A percentile compares a stretch with the other conserved stretches of the same genome.
Evolutionary conservation across 2,797 vertebrate species (phyloP).

Genomic region (Alca torda): DNA sequence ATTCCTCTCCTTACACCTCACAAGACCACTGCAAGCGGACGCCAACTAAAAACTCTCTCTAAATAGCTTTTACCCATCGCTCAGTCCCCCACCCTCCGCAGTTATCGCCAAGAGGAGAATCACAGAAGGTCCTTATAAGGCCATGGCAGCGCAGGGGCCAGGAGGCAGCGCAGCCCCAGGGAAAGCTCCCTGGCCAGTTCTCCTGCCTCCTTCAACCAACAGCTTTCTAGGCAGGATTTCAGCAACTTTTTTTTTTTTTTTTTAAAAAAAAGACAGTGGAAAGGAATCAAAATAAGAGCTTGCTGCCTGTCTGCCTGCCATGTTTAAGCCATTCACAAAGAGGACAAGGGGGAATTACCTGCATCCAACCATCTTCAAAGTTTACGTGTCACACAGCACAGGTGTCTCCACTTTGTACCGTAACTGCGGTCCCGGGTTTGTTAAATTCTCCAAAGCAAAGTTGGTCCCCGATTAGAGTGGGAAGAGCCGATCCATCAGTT

Average conservation of each 20-base stretch:
- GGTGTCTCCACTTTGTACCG: background rate
- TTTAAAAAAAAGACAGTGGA: background rate
- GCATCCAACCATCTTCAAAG: background rate
- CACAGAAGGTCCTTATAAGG: constrained; percentile 1
- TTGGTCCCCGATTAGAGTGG: background rate
- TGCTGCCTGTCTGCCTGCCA: background rate
- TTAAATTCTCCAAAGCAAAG: background rate
- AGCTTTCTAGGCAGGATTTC: background rate
- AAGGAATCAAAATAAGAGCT: background rate
- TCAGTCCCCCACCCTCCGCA: background rate
- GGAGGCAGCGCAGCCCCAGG: background rate
- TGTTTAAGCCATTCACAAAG: background rate
- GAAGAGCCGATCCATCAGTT: background rate
- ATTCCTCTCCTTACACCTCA: background rate
- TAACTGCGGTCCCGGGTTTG: background rate
- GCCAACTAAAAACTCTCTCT: background rate
- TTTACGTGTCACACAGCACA: background rate
- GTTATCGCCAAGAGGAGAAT: background rate
- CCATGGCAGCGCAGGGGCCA: background rate
- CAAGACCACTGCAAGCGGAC: background rate
- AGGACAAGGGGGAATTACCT: background rate
- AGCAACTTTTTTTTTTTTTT: background rate
- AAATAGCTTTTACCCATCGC: background rate
- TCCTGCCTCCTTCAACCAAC: background rate
- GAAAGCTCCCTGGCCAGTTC: background rate